A percentile compares a stretch with the other conserved stretches of the same genome.
phyloP scores from a whole-genome alignment of 2,113 vertebrate species.

The Heptranchias perlo region DNA sequence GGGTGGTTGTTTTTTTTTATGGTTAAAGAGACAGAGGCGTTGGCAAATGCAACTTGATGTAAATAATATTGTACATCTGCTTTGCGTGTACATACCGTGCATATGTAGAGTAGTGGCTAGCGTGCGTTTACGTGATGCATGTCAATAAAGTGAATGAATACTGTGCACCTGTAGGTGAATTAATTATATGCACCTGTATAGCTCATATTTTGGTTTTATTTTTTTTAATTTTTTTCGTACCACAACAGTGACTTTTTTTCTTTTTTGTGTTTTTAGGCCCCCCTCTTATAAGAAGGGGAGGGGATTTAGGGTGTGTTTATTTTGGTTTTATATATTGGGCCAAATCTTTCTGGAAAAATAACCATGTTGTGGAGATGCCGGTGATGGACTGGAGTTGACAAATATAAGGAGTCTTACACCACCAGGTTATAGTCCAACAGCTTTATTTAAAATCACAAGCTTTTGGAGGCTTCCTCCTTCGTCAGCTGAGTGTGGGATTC shows the following conservation, averaged over 20 bases:
- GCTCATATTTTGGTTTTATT: too few species aligned
- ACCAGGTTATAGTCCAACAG: too few species aligned
- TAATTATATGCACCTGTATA: not conserved
- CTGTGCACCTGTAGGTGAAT: not conserved
- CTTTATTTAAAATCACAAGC: too few species aligned
- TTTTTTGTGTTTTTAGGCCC: too few species aligned
- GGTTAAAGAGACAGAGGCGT: constrained; percentile 22
- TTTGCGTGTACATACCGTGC: not conserved
- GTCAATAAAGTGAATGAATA: not conserved
- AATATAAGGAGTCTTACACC: too few species aligned
- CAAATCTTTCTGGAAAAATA: not conserved
- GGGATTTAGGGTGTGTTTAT: too few species aligned
- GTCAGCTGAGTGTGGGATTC: too few species aligned
- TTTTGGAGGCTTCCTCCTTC: too few species aligned
- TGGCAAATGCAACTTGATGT: not conserved
- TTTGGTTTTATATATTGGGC: not conserved
- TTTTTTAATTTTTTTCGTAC: not conserved
- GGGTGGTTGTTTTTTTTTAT: not conserved
- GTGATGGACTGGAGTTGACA: too few species aligned
- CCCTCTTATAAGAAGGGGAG: too few species aligned
- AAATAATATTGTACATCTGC: not conserved
- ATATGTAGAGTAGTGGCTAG: not conserved
- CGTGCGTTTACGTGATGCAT: not conserved
- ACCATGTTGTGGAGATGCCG: too few species aligned
- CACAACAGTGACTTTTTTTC: too few species aligned